Percentiles rank a stretch among this genome's conserved stretches.
Evolutionary conservation across 2,113 vertebrate species (phyloP).

Genomic region (Morone saxatilis): DNA sequence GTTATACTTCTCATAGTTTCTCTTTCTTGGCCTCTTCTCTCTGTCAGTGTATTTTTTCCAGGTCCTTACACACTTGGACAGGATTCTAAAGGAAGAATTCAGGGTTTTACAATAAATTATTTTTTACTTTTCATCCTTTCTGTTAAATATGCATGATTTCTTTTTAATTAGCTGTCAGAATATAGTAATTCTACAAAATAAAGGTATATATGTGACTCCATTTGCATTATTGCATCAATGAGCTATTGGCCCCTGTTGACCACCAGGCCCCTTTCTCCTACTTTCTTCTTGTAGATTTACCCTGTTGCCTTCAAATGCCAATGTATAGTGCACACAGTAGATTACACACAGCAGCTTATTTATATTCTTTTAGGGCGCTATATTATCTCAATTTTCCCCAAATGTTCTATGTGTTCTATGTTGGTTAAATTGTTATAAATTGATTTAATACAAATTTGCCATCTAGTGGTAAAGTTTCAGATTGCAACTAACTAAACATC

Average conservation of each 20-base stretch:
- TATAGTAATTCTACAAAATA: neutral
- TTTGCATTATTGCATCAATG: neutral
- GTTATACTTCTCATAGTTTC: neutral
- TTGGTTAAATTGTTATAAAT: neutral
- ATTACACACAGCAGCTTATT: neutral
- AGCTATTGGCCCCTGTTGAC: neutral
- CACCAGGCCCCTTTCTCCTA: neutral
- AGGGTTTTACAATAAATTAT: neutral
- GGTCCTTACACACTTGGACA: neutral
- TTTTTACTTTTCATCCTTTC: neutral
- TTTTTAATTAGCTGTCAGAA: neutral
- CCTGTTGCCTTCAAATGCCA: neutral
- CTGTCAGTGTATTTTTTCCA: neutral
- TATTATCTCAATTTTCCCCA: neutral
- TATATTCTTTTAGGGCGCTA: neutral
- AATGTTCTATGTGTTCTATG: neutral
- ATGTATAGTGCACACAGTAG: neutral
- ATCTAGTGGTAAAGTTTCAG: neutral
- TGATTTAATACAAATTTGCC: neutral
- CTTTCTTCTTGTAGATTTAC: neutral
- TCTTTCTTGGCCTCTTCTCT: neutral
- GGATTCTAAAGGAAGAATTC: neutral
- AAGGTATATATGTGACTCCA: neutral
- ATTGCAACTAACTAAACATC: too few species aligned
- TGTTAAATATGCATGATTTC: neutral